phyloP scores from a whole-genome alignment of 1,140 invertebrate species.

The Platorchestia sp. region DNA sequence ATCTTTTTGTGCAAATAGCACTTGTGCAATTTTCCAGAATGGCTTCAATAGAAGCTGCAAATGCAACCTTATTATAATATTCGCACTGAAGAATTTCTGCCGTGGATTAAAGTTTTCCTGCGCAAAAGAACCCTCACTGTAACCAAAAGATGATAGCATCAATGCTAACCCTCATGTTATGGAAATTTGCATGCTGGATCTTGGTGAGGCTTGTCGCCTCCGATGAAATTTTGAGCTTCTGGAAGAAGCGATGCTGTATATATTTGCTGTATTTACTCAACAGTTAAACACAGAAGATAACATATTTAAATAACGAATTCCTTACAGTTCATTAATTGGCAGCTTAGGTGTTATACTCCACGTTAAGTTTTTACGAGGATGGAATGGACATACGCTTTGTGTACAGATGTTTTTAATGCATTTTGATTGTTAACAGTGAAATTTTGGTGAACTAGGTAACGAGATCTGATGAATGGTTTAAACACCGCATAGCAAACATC shows the following conservation, averaged over 20 bases:
- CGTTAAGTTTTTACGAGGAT: no score
- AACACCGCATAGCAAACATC: no score
- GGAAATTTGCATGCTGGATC: background rate
- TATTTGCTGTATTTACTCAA: no score
- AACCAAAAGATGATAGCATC: background rate
- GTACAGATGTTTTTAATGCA: no score
- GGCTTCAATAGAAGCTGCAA: background rate
- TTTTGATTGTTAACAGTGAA: no score
- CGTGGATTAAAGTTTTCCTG: background rate
- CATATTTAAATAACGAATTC: no score
- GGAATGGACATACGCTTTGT: no score
- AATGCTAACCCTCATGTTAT: background rate
- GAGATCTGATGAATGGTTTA: no score
- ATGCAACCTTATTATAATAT: background rate
- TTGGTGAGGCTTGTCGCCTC: background rate
- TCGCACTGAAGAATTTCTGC: background rate
- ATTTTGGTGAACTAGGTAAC: no score
- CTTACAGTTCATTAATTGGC: no score
- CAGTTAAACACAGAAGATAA: no score
- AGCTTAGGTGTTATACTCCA: no score
- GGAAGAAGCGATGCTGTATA: background rate
- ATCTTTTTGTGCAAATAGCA: background rate
- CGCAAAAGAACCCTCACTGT: background rate
- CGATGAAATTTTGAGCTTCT: background rate
- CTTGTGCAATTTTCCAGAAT: background rate